Evolutionary conservation across 2,113 vertebrate species (phyloP).

Genomic region (Scortum barcoo): DNA sequence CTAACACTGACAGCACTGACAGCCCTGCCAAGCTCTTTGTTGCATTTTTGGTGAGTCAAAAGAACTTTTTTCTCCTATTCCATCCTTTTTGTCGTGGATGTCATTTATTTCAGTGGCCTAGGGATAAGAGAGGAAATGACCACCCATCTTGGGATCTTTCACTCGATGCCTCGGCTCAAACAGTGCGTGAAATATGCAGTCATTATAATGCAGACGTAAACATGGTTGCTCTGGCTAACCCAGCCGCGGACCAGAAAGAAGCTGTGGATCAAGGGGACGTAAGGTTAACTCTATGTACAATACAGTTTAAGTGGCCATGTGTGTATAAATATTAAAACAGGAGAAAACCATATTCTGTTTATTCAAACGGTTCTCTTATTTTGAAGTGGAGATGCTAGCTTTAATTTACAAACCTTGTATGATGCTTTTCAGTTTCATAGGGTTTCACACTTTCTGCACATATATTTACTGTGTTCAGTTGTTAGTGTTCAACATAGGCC

Average conservation of each 20-base stretch:
- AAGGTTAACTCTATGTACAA: slow-evolving; percentile 22
- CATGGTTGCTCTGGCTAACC: neutral
- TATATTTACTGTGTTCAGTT: neutral
- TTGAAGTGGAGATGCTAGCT: neutral
- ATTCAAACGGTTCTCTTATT: neutral
- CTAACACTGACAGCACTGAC: slow-evolving; percentile 8
- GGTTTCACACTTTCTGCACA: neutral
- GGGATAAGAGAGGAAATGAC: slow-evolving; percentile 24
- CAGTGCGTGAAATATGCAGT: slow-evolving; percentile 32
- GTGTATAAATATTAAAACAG: neutral
- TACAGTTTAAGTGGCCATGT: neutral
- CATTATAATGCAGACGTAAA: slow-evolving; percentile 37
- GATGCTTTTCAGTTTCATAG: neutral
- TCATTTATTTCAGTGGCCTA: slow-evolving; percentile 39
- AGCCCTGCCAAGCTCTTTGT: slow-evolving; percentile 38
- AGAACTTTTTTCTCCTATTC: slow-evolving; percentile 21
- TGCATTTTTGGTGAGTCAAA: slow-evolving; percentile 51
- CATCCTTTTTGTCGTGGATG: slow-evolving; percentile 31
- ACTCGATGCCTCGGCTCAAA: slow-evolving; percentile 10
- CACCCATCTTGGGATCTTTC: slow-evolving; percentile 7
- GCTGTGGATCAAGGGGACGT: slow-evolving; percentile 20
- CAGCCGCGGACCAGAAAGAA: slow-evolving; percentile 13
- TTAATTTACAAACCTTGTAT: neutral
- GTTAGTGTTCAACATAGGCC: neutral
- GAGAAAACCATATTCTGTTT: neutral